Evolutionary conservation across 2,797 vertebrate species (phyloP).

Genomic region (Nasua narica): DNA sequence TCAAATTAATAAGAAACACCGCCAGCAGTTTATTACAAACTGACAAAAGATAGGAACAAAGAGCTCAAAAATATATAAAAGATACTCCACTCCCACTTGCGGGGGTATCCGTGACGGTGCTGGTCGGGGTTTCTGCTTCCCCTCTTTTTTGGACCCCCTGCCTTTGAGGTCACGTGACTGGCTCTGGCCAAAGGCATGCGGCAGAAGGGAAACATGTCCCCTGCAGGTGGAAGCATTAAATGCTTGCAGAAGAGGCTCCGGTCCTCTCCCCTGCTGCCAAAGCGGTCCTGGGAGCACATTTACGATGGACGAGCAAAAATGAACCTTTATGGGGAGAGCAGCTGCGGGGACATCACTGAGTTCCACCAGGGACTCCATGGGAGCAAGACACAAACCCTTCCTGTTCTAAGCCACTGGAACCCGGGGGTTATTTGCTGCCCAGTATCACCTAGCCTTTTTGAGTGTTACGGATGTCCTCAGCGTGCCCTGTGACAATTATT

Average conservation of each 20-base stretch:
- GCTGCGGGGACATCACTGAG: not conserved
- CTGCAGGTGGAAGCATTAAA: not conserved
- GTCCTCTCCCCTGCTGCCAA: not conserved
- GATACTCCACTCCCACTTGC: fast-evolving
- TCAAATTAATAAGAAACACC: not conserved
- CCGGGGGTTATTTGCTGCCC: not conserved
- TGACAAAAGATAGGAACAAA: not conserved
- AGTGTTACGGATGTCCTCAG: not conserved
- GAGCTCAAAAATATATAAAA: not conserved
- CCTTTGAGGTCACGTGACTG: not conserved
- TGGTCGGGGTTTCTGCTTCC: fast-evolving
- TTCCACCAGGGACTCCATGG: fast-evolving
- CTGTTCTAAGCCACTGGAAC: not conserved
- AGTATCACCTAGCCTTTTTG: not conserved
- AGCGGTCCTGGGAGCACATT: fast-evolving
- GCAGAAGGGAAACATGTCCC: fast-evolving
- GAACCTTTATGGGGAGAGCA: fast-evolving
- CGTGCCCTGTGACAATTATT: not conserved
- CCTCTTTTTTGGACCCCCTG: not conserved
- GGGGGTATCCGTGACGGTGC: fast-evolving
- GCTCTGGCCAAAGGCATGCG: not conserved
- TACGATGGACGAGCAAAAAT: fast-evolving
- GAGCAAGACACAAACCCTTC: not conserved
- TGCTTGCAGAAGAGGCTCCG: not conserved
- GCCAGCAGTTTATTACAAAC: not conserved